phyloP scores from a whole-genome alignment of 2,888 invertebrate genomes.

The Saturnia pavonia region DNA sequence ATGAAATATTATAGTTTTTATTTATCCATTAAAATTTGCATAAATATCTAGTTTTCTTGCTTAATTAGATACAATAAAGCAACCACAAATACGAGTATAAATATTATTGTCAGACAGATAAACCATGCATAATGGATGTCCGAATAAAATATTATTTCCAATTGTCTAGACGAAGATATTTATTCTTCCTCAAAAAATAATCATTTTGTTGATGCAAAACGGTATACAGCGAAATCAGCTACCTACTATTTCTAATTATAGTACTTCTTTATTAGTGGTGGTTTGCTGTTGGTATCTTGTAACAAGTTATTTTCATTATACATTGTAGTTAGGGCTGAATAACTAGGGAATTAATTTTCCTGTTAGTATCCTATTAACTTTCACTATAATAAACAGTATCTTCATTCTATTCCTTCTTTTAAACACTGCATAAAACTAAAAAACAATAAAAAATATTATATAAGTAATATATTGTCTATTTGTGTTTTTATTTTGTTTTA shows the following conservation, averaged over 20 bases:
- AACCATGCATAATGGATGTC: not conserved
- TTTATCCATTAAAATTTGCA: not conserved
- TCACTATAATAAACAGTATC: not conserved
- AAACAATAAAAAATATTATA: too few relatives aligned
- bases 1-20: not conserved
- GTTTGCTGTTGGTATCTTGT: too few relatives aligned
- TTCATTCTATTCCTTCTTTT: not conserved
- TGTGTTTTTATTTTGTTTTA: too few relatives aligned
- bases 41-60: not conserved
- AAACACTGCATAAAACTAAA: not conserved
- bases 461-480: not conserved
- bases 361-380: not conserved
- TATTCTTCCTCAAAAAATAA: not conserved
- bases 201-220: not conserved
- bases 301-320: not conserved
- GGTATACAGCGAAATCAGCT: not conserved
- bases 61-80: not conserved
- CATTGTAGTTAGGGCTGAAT: not conserved
- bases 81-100: not conserved
- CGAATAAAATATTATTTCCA: not conserved
- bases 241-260: not conserved
- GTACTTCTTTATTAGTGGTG: too few relatives aligned
- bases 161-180: not conserved
- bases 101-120: not conserved
- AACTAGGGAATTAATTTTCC: not conserved